These are phyloP conservation scores for Microchrysa polita DNA, from an alignment of 2,888 invertebrate species.

Conservation along the genomic window DNA sequence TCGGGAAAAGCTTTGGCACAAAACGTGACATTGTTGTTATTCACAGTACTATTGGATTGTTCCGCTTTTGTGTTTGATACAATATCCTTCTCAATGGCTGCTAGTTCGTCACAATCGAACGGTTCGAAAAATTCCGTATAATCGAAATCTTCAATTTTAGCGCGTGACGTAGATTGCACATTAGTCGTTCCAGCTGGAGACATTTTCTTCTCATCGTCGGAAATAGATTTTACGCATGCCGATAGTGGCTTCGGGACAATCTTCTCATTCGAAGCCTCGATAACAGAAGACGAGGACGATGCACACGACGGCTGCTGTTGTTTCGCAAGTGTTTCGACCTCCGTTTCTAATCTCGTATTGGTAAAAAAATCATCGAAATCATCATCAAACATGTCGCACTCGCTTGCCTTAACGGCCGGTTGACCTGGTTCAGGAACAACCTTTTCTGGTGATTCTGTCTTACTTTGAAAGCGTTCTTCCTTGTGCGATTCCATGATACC, in stretches of 20 bases:
- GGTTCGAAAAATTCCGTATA: conserved; percentile 66
- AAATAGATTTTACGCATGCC: background rate
- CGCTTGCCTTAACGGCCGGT: background rate
- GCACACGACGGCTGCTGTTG: too few relatives aligned
- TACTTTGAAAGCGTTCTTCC: background rate
- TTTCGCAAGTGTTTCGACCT: conserved; percentile 44
- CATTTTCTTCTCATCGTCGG: too few relatives aligned
- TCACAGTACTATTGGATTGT: background rate
- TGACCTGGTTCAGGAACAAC: background rate
- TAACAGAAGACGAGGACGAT: background rate
- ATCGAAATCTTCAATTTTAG: conserved; percentile 63
- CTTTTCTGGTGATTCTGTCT: background rate
- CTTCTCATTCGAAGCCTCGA: background rate
- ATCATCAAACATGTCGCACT: conserved; percentile 51
- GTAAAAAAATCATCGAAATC: conserved; percentile 52
- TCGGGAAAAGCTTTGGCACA: conserved; percentile 18
- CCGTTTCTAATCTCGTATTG: conserved; percentile 46
- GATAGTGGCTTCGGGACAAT: background rate
- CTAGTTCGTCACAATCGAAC: conserved; percentile 57
- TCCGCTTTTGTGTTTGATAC: background rate
- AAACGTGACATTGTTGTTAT: background rate
- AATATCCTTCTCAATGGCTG: conserved; percentile 1
- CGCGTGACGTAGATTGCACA: conserved; percentile 28
- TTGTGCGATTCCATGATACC: conserved; percentile 4
- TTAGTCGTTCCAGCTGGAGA: background rate